Evolutionary conservation across 2,797 vertebrate genomes (phyloP), one percentile per base, ranked within the genome.

Genomic region (Anabas testudineus): DNA sequence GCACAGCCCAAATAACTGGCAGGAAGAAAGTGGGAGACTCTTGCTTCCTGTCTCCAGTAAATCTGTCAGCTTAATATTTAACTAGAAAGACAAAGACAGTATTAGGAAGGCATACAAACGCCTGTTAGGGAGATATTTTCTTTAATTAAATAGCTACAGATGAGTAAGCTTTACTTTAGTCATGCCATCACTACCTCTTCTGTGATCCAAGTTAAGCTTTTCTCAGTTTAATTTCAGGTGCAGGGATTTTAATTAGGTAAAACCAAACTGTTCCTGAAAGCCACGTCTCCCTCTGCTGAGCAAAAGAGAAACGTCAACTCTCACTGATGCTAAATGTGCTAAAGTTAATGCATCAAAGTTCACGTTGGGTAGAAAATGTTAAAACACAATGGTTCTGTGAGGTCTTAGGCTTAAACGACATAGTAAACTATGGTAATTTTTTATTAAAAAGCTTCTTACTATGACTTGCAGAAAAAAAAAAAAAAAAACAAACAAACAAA

Each of bases 261-360:
- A 2, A 15, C 0, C 14, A 28, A 51, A 13, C 54, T 21, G 18
- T 43, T 58, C 18, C 45, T 43, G 1, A 14, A 4, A 67, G 22
- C 10, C 7, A n/a, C n/a, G 54, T 45, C 72, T 52, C 78, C 83
- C 71, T 64, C 80, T 80, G 64, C 30, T 83, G 77, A 2, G 6
- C 36, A 37, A 39, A 36, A 32, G 3, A 60, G 22, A 22, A 70
- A 64, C 55, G 37, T 1, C 69, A 69, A 34, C 30, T 19, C 7
- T 24, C 30, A 39, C 2, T 13, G 3, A 18, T 21, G 5, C 10
- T 14, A 3, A 39, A 39, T 16, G 37, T 36, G 34, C 7, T 32
- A 30, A 32, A 28, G 28, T 28, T 28, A 3, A 28, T 28, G 28
- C 28, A 24, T 32, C 9, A 32, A 32, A 5, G 30, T 32, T 32